A percentile compares a stretch with the other conserved stretches of the same genome.
These are phyloP conservation scores for Steinernema khuongi DNA, from an alignment of 1,140 invertebrate species.

Conservation along the genomic window DNA sequence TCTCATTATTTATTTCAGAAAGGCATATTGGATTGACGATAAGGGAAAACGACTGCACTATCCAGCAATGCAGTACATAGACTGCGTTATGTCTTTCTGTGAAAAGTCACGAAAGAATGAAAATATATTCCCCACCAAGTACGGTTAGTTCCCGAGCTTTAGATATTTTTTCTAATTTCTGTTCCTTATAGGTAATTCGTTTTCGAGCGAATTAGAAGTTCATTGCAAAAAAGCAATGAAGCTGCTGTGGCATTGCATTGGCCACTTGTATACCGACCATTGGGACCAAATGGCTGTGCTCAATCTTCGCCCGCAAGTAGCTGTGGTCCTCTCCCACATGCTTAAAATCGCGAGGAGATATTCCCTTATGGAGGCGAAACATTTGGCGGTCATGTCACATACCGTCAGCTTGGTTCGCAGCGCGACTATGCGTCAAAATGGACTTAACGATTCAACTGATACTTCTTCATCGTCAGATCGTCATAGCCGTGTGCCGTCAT, in stretches of 20 bases:
- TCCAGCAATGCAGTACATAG: conserved; percentile 54
- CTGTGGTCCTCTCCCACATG: conserved; percentile 51
- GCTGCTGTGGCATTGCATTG: conserved; percentile 54
- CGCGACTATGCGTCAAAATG: neutral
- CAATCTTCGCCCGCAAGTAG: conserved; percentile 52
- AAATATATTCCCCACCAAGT: conserved; percentile 55
- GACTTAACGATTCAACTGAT: conserved; percentile 12
- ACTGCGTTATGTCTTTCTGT: conserved; percentile 54
- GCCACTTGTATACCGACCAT: conserved; percentile 54
- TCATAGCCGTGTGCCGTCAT: conserved; percentile 43
- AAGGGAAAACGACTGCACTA: conserved; percentile 50
- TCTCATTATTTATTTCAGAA: conserved; percentile 38
- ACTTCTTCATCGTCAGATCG: conserved; percentile 21
- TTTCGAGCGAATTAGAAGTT: conserved; percentile 18
- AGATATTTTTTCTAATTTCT: neutral
- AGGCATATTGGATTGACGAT: conserved; percentile 53
- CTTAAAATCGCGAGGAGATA: conserved; percentile 40
- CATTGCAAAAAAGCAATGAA: conserved; percentile 44
- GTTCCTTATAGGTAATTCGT: conserved; percentile 18
- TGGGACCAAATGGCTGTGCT: conserved; percentile 47
- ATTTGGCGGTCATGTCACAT: conserved; percentile 27
- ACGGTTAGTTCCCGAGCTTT: conserved; percentile 38
- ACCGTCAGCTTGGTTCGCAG: conserved; percentile 46
- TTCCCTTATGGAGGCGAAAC: conserved; percentile 47
- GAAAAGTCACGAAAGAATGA: conserved; percentile 54